Percentiles rank a stretch among this genome's conserved stretches.
Conservation (phyloP, 2,113 vertebrate genomes). For the Odontophorus gujanensis region DNA sequence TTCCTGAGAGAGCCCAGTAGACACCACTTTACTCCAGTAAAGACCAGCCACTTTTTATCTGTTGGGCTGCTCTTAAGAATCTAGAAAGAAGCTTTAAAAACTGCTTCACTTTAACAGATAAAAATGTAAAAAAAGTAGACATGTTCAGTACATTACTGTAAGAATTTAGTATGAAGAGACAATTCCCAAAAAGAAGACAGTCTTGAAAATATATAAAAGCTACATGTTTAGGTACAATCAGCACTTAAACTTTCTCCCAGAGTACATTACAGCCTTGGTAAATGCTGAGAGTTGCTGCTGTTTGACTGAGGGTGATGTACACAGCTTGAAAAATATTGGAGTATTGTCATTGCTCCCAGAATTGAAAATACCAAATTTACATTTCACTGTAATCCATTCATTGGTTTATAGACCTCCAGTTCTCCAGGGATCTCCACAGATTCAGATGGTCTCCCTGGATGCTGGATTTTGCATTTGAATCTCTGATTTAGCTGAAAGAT, state of each 20-base stretch:
- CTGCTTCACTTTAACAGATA: background rate
- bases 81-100: background rate
- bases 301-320: background rate
- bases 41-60: background rate
- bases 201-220: background rate
- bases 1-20: background rate
- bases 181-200: background rate
- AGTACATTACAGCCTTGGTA: background rate
- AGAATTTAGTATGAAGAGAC: background rate
- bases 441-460: slow-evolving; percentile 60
- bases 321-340: slow-evolving; percentile 25
- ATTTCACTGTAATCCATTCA: slow-evolving; percentile 66
- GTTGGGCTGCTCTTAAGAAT: background rate
- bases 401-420: slow-evolving; percentile 59
- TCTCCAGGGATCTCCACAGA: slow-evolving; percentile 60
- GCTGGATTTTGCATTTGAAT: slow-evolving; percentile 52
- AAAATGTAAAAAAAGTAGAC: background rate
- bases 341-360: background rate
- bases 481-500: slow-evolving; percentile 74
- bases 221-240: background rate
- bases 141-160: background rate
- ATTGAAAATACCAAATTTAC: slow-evolving; percentile 38
- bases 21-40: background rate
- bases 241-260: background rate
- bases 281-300: background rate